A percentile compares a stretch with the other conserved stretches of the same genome.
Evolutionary conservation across 2,113 vertebrate genomes (phyloP).

Genomic region (Heptranchias perlo): DNA sequence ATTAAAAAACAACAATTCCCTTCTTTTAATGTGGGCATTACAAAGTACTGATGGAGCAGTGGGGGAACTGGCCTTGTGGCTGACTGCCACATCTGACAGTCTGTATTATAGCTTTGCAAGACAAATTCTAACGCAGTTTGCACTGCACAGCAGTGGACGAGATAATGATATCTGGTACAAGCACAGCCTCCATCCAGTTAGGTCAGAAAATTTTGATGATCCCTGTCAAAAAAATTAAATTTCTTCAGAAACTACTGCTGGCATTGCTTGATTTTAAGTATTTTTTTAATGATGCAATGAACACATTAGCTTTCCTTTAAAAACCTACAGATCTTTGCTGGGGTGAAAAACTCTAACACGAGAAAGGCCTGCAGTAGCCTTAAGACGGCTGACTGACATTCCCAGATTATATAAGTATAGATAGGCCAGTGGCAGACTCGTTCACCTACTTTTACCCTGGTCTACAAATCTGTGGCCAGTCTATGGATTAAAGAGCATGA

Average conservation of each 20-base stretch:
- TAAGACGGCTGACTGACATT: no score
- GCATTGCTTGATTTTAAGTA: neutral
- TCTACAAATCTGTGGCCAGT: neutral
- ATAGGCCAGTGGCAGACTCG: neutral
- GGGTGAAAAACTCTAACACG: neutral
- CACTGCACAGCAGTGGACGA: neutral
- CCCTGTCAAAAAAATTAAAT: neutral
- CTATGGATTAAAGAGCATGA: neutral
- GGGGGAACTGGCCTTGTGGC: neutral
- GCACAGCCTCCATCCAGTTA: neutral
- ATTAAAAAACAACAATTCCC: neutral
- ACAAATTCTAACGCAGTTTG: neutral
- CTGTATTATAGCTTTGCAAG: neutral
- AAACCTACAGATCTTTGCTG: neutral
- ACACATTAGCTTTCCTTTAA: neutral
- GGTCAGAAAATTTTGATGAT: neutral
- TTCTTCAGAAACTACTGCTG: neutral
- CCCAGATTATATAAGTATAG: neutral
- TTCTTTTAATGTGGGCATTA: neutral
- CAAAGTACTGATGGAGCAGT: neutral
- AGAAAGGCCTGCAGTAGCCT: neutral
- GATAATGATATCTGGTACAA: neutral
- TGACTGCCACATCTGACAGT: neutral
- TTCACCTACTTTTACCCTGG: neutral
- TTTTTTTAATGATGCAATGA: neutral